Evolutionary conservation across 1,140 invertebrate genomes (phyloP).

Genomic region (Heliothis subflexa): DNA sequence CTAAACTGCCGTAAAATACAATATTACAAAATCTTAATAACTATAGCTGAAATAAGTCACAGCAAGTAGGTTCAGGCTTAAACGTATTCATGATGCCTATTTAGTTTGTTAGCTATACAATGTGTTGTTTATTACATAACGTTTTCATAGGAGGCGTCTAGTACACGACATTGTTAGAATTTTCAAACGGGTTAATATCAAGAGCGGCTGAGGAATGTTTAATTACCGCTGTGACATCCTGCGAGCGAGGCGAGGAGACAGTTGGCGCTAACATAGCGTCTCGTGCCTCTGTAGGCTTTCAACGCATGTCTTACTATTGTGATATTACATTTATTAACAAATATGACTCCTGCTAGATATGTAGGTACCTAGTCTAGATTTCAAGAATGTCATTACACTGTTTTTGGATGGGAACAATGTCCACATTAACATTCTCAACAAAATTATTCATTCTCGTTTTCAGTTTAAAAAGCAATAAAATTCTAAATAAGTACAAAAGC

Average conservation of each 20-base stretch:
- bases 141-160: slow-evolving; percentile 64
- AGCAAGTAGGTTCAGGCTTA: slow-evolving; percentile 51
- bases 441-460: neutral
- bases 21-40: neutral
- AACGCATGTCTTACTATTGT: slow-evolving; percentile 22
- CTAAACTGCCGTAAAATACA: neutral
- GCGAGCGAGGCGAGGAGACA: slow-evolving; percentile 53
- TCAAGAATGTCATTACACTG: neutral
- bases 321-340: neutral
- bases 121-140: slow-evolving; percentile 59
- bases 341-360: neutral
- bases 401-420: slow-evolving; percentile 9
- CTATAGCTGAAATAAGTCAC: neutral
- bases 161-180: slow-evolving; percentile 74
- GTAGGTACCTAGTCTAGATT: neutral
- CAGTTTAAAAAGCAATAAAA: slow-evolving; percentile 44
- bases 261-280: slow-evolving; percentile 53
- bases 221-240: slow-evolving; percentile 74
- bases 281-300: slow-evolving; percentile 48
- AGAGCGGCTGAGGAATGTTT: slow-evolving; percentile 74
- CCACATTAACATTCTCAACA: neutral
- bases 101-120: slow-evolving; percentile 42
- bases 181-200: slow-evolving; percentile 76
- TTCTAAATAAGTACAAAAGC: slow-evolving; percentile 49
- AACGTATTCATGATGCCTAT: slow-evolving; percentile 53